Percentiles rank a stretch among this genome's conserved stretches.
These are phyloP conservation scores for Hermaeophaga mercurialis DNA, from an alignment of 2,888 invertebrate species.

Conservation along the genomic window DNA sequence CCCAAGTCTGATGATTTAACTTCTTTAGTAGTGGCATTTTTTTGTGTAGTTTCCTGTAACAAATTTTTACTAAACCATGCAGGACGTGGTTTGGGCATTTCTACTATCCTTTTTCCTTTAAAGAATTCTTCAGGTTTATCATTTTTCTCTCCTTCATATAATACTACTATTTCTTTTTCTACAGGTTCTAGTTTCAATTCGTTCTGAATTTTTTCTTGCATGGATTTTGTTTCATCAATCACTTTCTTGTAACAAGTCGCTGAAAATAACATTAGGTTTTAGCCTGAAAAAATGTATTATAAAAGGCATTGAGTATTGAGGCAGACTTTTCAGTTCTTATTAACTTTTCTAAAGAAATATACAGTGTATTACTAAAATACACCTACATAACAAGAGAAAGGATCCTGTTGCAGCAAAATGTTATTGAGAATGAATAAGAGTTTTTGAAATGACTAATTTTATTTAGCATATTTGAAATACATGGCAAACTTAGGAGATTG, in stretches of 20 bases:
- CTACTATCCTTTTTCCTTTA: conserved; percentile 81
- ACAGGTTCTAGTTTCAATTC: conserved; percentile 74
- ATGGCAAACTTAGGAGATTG: no score
- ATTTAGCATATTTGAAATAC: no score
- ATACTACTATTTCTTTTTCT: conserved; percentile 82
- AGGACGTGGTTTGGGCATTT: conserved; percentile 84
- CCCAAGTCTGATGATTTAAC: conserved; percentile 76
- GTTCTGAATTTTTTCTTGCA: conserved; percentile 76
- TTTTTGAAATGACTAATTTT: no score
- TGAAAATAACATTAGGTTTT: conserved; percentile 59
- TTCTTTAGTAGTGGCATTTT: conserved; percentile 71
- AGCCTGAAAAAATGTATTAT: not conserved
- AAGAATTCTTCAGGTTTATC: conserved; percentile 66
- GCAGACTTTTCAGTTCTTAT: no score
- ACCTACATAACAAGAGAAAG: no score
- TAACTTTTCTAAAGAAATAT: no score
- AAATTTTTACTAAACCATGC: conserved; percentile 88
- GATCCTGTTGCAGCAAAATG: no score
- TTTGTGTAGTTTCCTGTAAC: conserved; percentile 76
- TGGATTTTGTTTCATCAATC: conserved; percentile 77
- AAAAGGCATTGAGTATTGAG: no score
- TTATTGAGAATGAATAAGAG: no score
- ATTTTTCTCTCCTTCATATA: conserved; percentile 83
- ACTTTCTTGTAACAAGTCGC: conserved; percentile 86
- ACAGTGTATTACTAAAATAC: no score